phyloP scores from a whole-genome alignment of 2,888 invertebrate genomes.

The Tetranychus piercei region DNA sequence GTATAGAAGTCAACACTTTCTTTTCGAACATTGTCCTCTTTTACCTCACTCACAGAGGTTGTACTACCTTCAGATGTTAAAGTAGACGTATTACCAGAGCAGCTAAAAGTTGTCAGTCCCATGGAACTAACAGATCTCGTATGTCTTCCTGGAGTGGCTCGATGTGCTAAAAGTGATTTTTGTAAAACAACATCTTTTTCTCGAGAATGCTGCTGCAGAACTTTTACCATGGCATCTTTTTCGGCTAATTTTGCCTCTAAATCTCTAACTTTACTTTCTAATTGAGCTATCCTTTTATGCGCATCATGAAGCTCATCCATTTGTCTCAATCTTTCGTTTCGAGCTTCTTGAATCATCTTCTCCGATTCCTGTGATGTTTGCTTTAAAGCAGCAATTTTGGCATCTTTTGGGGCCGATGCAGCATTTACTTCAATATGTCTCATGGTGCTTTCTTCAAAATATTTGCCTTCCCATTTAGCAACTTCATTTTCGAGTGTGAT shows the following conservation, averaged over 20 bases:
- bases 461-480: constrained; percentile 67
- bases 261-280: constrained; percentile 61
- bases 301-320: constrained; percentile 73
- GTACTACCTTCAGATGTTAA: background rate
- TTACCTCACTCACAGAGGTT: background rate
- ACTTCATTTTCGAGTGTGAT: constrained; percentile 58
- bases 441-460: constrained; percentile 58
- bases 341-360: constrained; percentile 62
- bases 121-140: constrained; percentile 27
- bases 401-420: constrained; percentile 58
- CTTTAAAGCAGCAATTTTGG: constrained; percentile 65
- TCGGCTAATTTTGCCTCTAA: constrained; percentile 70
- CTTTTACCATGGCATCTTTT: constrained; percentile 72
- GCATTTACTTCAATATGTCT: constrained; percentile 63
- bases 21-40: background rate
- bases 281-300: constrained; percentile 62
- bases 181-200: constrained; percentile 29
- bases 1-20: background rate
- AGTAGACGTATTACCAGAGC: background rate
- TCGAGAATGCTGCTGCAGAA: constrained; percentile 44
- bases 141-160: constrained; percentile 29
- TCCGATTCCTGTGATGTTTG: constrained; percentile 56
- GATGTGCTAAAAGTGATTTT: constrained; percentile 28
- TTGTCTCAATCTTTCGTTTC: constrained; percentile 64
- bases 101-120: constrained; percentile 22